Evolutionary conservation across 2,797 vertebrate species (phyloP), one percentile per base, ranked within the genome.

Genomic region (Anguilla marmorata): DNA sequence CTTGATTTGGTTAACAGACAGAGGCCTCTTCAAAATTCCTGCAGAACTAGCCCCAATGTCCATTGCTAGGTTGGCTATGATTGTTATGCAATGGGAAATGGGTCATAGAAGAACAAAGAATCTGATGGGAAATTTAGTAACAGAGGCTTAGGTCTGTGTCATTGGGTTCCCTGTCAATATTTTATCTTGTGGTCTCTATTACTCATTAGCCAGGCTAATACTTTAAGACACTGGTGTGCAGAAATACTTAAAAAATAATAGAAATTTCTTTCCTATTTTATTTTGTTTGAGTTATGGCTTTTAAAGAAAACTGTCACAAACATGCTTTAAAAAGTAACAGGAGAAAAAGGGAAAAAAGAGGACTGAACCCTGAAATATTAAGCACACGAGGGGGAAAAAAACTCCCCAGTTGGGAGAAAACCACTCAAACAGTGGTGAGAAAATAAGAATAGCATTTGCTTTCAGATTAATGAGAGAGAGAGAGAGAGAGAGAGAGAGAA

Each of bases 1-100:
- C 63, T 66, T 66, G 24, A 66, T 66, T 66, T 27, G 63, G 24
- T 66, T n/a, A 66, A 66, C n/a, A 74, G 66, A 9, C 66, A 69
- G 27, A 74, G 74, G 85, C 92, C 93, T 92, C 92, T 93, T 54
- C 89, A 12, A 92, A 92, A 89, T 91, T 93, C 91, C 90, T 91
- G 74, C 85, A n/a, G 85, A 27, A 86, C 92, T 90, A 92, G 91
- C 93, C 92, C 91, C 90, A 92, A 91, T 92, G 93, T 33, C 63
- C 63, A 74, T 14, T 50, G 45, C 66, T 50, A 1, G 87, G 50
- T 52, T 85, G 91, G 63, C 94, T 94, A 89, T 93, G 92, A 95
- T 96, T 96, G 94, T 97, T 95, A 96, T 95, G 95, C 94, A 96
- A 50, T 90, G 93, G 94, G 91, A 1, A 74, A 30, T 12, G 72